phyloP scores from a whole-genome alignment of 2,888 invertebrate species.

The Zaprionus lineosus region DNA sequence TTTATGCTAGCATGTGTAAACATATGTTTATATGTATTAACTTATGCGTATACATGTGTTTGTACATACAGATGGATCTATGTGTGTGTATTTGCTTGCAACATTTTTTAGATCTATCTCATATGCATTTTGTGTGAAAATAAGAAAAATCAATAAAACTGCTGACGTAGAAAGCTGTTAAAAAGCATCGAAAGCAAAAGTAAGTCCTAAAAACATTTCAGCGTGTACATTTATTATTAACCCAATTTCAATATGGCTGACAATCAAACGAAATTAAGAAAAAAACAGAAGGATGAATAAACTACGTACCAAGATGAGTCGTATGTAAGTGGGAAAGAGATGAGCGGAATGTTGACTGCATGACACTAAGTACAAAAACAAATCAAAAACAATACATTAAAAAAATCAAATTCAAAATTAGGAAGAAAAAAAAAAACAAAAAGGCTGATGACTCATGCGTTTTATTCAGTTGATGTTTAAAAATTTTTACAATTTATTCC shows the following conservation, averaged over 20 bases:
- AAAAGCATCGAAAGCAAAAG: constrained; percentile 56
- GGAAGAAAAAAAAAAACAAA: constrained; percentile 24
- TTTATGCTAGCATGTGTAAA: background rate
- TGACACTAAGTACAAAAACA: constrained; percentile 27
- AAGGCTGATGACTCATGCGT: constrained; percentile 35
- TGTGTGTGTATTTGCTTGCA: constrained; percentile 24
- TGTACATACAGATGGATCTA: too few relatives aligned
- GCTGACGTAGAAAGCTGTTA: constrained; percentile 28
- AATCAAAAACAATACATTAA: constrained; percentile 27
- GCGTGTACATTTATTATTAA: constrained; percentile 60
- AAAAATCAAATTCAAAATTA: constrained; percentile 8
- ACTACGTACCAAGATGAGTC: constrained; percentile 6
- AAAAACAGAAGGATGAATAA: constrained; percentile 3
- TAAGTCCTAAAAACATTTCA: constrained; percentile 45
- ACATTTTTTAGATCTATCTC: constrained; percentile 45
- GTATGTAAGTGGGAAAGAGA: background rate
- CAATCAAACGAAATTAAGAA: constrained; percentile 30
- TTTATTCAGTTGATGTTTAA: constrained; percentile 20
- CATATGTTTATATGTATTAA: background rate
- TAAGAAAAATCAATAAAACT: constrained; percentile 71
- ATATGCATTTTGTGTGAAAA: constrained; percentile 50
- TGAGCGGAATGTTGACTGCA: constrained; percentile 32
- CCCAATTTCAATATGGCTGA: constrained; percentile 64
- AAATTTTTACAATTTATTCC: constrained; percentile 19
- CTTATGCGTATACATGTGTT: constrained; percentile 5